Evolutionary conservation across 2,888 invertebrate species (phyloP).

Genomic region (Drosophila neonasuta): DNA sequence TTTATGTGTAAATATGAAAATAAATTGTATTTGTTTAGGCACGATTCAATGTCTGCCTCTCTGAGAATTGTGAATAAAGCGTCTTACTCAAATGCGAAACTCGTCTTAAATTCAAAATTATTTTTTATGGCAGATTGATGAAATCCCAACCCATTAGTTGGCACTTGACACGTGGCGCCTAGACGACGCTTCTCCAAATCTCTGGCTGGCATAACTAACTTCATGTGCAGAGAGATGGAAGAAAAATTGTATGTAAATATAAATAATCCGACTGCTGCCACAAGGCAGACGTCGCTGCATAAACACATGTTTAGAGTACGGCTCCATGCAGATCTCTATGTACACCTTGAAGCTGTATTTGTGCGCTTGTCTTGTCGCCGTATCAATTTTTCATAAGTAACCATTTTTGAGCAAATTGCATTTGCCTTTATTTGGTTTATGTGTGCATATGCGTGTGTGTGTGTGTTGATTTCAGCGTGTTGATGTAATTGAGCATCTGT

Average conservation of each 20-base stretch:
- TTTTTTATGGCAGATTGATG: slow-evolving; percentile 43
- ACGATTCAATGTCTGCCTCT: slow-evolving; percentile 30
- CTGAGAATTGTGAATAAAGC: slow-evolving; percentile 67
- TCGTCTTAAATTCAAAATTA: slow-evolving; percentile 13
- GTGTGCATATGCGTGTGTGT: slow-evolving; percentile 6
- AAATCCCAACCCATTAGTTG: slow-evolving; percentile 41
- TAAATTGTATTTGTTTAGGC: slow-evolving; percentile 30
- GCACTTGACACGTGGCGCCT: slow-evolving; percentile 39
- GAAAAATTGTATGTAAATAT: slow-evolving; percentile 60
- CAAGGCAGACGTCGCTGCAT: slow-evolving; percentile 7
- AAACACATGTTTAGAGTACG: slow-evolving; percentile 29
- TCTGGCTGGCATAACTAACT: slow-evolving; percentile 35
- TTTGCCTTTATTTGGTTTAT: slow-evolving; percentile 62
- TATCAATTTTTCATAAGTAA: slow-evolving; percentile 74
- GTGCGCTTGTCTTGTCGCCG: slow-evolving; percentile 24
- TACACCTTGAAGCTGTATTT: slow-evolving; percentile 29
- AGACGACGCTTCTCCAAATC: slow-evolving; percentile 15
- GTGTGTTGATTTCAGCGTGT: slow-evolving; percentile 16
- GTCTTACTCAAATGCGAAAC: slow-evolving; percentile 51
- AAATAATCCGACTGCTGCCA: slow-evolving; percentile 55
- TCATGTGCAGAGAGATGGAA: slow-evolving; percentile 23
- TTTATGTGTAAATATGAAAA: slow-evolving; percentile 30
- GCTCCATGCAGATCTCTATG: slow-evolving; percentile 2
- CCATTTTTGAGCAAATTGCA: slow-evolving; percentile 73
- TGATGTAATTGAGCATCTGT: slow-evolving; percentile 51